Percentiles rank a stretch among this genome's conserved stretches.
phyloP scores from a whole-genome alignment of 2,113 vertebrate genomes.

The Catagonus wagneri region DNA sequence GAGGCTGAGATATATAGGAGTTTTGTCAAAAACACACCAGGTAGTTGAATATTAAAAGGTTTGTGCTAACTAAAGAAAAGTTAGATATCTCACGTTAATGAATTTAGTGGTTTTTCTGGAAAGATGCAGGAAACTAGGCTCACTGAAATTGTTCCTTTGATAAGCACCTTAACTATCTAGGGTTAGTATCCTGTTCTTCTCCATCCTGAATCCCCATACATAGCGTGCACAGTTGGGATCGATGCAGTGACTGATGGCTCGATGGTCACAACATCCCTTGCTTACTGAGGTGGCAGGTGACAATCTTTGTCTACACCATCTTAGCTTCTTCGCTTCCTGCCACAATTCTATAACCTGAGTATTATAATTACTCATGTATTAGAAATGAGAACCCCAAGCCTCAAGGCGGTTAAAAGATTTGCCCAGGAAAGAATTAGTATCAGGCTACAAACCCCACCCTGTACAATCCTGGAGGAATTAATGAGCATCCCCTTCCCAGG shows the following conservation, averaged over 20 bases:
- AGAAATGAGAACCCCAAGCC: background rate
- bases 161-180: background rate
- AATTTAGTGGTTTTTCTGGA: background rate
- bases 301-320: background rate
- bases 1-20: no score
- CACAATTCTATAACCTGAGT: background rate
- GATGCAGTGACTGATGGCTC: background rate
- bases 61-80: background rate
- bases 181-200: background rate
- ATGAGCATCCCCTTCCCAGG: background rate
- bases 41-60: background rate
- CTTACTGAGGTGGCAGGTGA: background rate
- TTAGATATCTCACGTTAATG: background rate
- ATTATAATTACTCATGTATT: background rate
- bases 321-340: background rate
- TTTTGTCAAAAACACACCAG: no score
- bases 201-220: background rate
- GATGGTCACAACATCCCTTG: background rate
- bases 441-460: background rate
- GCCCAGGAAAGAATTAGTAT: background rate
- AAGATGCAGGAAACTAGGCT: background rate
- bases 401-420: background rate
- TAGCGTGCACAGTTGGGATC: background rate
- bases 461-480: background rate
- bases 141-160: background rate